Evolutionary conservation across 2,797 vertebrate species (phyloP), one percentile per base, ranked within the genome.

Genomic region (Poeciliopsis presidionis): DNA sequence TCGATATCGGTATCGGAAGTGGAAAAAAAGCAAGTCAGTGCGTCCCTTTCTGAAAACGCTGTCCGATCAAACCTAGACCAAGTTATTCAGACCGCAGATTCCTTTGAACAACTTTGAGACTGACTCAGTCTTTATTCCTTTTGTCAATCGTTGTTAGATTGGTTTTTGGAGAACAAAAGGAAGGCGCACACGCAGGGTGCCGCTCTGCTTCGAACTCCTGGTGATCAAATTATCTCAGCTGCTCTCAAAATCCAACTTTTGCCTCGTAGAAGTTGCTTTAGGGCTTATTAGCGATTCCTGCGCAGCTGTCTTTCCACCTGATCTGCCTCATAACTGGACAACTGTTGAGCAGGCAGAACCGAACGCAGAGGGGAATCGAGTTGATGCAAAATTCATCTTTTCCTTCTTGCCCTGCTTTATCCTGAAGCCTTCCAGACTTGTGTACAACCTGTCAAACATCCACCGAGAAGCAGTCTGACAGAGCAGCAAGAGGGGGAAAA

Each of bases 391-490:
- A 41, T 67, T 41, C 1, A 33, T 49, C 43, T 28, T 46, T 4
- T 71, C 43, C 69, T n/a, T 16, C 46, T 30, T 33, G 20, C 20
- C 28, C 28, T 30, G 18, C n/a, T 22, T 49, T 12, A 30, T 28
- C 7, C 4, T 25, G 7, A 57, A 7, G 25, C 70, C 33, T 73
- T 33, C 33, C 51, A 49, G 28, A 73, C 30, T 74, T 30, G 55
- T 2, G 59, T 5, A 73, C 3, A 12, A 43, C 22, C 39, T 22
- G 46, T 7, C 7, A 72, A 13, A 59, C 43, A 18, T 36, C 53
- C 49, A 81, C 63, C 78, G n/a, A 77, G 41, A 65, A 33, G n/a
- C 28, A 20, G 41, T 79, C 41, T 67, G 36, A 61, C n/a, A 49
- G n/a, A 73, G 73, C 67, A 75, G 39, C 41, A 41, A 20, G 43